A percentile compares a stretch with the other conserved stretches of the same genome.
These are phyloP conservation scores for Platyrinchus mystaceus DNA, from an alignment of 2,797 vertebrate genomes.

Conservation along the genomic window DNA sequence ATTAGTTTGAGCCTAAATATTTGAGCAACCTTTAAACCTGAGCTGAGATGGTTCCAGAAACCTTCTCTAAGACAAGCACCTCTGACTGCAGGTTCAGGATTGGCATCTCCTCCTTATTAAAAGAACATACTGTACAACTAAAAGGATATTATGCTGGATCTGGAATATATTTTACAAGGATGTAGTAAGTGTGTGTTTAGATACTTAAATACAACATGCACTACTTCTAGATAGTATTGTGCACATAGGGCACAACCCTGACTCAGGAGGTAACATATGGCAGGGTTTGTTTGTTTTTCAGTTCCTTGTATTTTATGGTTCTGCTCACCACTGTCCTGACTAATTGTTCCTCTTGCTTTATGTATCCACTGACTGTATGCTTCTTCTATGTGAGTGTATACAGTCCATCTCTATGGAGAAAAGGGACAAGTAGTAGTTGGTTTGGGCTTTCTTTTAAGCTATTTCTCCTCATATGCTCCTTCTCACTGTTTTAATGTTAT, in stretches of 20 bases:
- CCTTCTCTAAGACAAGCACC: background rate
- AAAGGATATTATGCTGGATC: background rate
- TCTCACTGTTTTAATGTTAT: background rate
- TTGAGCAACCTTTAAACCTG: slow-evolving; percentile 20
- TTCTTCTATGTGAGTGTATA: background rate
- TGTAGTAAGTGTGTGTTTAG: background rate
- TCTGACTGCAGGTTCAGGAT: background rate
- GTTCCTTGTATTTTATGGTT: background rate
- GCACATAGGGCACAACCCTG: background rate
- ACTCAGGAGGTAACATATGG: background rate
- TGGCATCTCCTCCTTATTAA: background rate
- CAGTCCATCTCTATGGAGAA: background rate
- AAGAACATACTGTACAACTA: background rate
- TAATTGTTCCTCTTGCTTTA: background rate
- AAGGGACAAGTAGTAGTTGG: background rate
- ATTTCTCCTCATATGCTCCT: background rate
- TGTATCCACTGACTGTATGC: background rate
- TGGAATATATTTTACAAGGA: background rate
- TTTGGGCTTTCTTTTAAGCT: background rate
- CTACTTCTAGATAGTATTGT: background rate
- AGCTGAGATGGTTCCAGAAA: background rate
- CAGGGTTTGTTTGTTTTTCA: background rate
- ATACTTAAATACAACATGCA: background rate
- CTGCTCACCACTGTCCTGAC: background rate
- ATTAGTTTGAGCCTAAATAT: slow-evolving; percentile 32